Evolutionary conservation across 2,888 invertebrate genomes (phyloP).

Genomic region (Zaprionus bogoriensis): DNA sequence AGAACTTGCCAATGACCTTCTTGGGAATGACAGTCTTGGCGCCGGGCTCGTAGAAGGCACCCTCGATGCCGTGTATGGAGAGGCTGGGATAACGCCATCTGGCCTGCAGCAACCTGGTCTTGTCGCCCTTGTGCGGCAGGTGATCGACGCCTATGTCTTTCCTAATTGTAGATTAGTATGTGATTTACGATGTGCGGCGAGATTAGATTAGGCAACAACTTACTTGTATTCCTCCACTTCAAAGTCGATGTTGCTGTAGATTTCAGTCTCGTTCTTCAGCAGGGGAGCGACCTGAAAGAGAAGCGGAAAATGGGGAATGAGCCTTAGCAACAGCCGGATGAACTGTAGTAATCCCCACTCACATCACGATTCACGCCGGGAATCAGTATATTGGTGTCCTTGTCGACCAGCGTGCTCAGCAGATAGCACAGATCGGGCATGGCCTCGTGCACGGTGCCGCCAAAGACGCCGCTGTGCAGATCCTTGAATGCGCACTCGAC

Average conservation of each 20-base stretch:
- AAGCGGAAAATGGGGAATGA: background rate
- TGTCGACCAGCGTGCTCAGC: conserved; percentile 92
- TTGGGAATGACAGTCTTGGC: conserved; percentile 97
- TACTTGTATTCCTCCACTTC: conserved; percentile 90
- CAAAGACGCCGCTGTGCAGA: conserved; percentile 97
- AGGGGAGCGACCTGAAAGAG: conserved; percentile 85
- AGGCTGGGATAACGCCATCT: conserved; percentile 97
- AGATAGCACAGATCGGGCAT: conserved; percentile 96
- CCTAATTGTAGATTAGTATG: conserved; percentile 41
- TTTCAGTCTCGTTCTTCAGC: conserved; percentile 87
- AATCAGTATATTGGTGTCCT: conserved; percentile 92
- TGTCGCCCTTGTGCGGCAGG: conserved; percentile 90
- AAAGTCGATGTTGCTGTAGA: conserved; percentile 94
- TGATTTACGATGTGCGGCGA: conserved; percentile 44
- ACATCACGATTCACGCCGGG: conserved; percentile 93
- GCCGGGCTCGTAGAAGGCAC: conserved; percentile 95
- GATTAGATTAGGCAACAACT: conserved; percentile 61
- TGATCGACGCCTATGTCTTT: conserved; percentile 87
- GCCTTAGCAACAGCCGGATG: conserved; percentile 20
- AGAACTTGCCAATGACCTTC: conserved; percentile 98
- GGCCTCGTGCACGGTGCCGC: conserved; percentile 95
- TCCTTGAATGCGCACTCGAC: conserved; percentile 95
- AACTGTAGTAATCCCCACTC: conserved; percentile 35
- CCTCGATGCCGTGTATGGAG: conserved; percentile 97
- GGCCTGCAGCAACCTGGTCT: conserved; percentile 93